Conservation (phyloP, 2,888 invertebrate species). For the Athetis lepigone region DNA sequence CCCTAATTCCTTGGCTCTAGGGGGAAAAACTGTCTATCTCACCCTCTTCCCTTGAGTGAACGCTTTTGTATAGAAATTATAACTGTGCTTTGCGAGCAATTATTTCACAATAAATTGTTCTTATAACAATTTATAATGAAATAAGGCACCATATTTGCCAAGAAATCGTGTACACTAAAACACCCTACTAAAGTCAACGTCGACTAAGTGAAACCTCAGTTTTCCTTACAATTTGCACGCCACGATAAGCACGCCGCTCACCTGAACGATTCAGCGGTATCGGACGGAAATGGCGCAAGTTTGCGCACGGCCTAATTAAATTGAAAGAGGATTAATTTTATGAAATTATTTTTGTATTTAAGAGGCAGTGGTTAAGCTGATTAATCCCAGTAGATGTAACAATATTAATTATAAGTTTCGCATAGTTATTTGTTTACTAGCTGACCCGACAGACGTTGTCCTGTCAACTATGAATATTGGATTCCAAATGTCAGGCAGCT, state of each 20-base stretch:
- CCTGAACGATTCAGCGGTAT: slow-evolving; percentile 46
- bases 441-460: no score
- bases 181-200: slow-evolving; percentile 25
- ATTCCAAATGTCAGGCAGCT: no score
- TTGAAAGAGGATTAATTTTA: slow-evolving; percentile 35
- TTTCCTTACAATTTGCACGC: slow-evolving; percentile 58
- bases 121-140: no score
- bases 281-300: slow-evolving; percentile 40
- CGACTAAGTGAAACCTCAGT: slow-evolving; percentile 39
- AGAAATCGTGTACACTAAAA: slow-evolving; percentile 26
- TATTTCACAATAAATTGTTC: no score
- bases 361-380: slow-evolving; percentile 1
- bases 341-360: slow-evolving; percentile 23
- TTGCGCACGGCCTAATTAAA: slow-evolving; percentile 36
- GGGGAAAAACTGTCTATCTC: no score
- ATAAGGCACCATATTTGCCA: no score
- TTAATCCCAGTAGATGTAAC: slow-evolving; percentile 2
- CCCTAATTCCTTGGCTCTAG: no score
- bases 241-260: slow-evolving; percentile 44
- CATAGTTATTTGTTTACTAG: neutral
- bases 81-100: no score
- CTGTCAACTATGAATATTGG: no score
- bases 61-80: no score
- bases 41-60: no score
- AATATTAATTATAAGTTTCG: slow-evolving; percentile 19